phyloP scores from a whole-genome alignment of 2,113 vertebrate species.

The Brachirus orientalis region DNA sequence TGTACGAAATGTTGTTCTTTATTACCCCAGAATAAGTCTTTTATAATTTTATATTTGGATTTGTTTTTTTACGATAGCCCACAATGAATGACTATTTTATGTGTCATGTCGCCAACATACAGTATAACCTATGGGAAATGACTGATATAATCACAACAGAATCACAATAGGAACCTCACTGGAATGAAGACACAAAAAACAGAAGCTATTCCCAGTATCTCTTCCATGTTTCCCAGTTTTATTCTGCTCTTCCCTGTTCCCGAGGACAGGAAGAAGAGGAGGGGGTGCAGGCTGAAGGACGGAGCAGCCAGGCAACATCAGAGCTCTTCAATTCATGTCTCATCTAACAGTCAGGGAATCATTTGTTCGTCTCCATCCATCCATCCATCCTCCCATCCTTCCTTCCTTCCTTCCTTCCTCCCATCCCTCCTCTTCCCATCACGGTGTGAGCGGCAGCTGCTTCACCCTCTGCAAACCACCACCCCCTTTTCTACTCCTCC shows the following conservation, averaged over 20 bases:
- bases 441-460: constrained; percentile 65
- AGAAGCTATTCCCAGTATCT: too few species aligned
- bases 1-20: too few species aligned
- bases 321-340: constrained; percentile 70
- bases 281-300: constrained; percentile 41
- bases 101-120: too few species aligned
- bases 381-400: neutral
- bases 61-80: too few species aligned
- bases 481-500: constrained; percentile 14
- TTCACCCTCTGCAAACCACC: constrained; percentile 37
- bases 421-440: constrained; percentile 59
- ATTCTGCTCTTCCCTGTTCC: neutral
- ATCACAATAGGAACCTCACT: too few species aligned
- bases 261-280: neutral
- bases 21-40: too few species aligned
- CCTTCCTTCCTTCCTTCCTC: neutral
- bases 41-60: too few species aligned
- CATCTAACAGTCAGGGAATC: constrained; percentile 63
- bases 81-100: too few species aligned
- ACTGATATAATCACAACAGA: too few species aligned
- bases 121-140: too few species aligned
- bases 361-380: constrained; percentile 33
- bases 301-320: constrained; percentile 48
- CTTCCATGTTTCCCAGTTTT: neutral
- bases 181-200: too few species aligned